These are phyloP conservation scores for Drosophila histrio DNA, from an alignment of 2,888 invertebrate genomes.

Conservation along the genomic window DNA sequence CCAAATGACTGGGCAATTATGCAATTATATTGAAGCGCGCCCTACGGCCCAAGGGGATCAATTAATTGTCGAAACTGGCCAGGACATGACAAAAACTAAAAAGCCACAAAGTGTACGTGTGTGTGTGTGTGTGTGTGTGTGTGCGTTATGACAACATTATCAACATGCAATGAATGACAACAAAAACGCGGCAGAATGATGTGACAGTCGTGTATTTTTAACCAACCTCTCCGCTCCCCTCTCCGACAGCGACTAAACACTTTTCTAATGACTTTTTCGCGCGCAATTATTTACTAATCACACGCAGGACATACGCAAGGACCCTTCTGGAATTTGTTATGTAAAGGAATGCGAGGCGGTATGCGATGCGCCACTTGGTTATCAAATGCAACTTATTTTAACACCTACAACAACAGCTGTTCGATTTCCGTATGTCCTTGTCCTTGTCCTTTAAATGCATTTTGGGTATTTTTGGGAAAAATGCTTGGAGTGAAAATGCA, in stretches of 20 bases:
- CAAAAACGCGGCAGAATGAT: constrained; percentile 16
- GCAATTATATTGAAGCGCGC: constrained; percentile 73
- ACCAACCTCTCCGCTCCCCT: too few relatives aligned
- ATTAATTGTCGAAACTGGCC: constrained; percentile 65
- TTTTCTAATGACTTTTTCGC: constrained; percentile 73
- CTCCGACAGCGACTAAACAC: constrained; percentile 51
- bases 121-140: constrained; percentile 5
- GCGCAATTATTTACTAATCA: constrained; percentile 76
- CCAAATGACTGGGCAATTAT: constrained; percentile 77
- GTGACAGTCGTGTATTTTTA: constrained; percentile 19
- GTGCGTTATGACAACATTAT: constrained; percentile 66
- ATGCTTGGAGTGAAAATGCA: constrained; percentile 61
- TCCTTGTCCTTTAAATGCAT: constrained; percentile 1
- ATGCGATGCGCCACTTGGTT: constrained; percentile 66
- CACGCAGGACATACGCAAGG: constrained; percentile 56
- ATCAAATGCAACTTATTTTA: constrained; percentile 57
- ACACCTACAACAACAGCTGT: constrained; percentile 76
- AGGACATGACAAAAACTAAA: constrained; percentile 42
- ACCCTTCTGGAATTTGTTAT: constrained; percentile 29
- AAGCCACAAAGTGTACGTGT: constrained; percentile 56
- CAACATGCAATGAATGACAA: constrained; percentile 42
- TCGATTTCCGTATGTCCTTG: constrained; percentile 25
- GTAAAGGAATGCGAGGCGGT: constrained; percentile 60
- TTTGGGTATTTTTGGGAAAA: constrained; percentile 18
- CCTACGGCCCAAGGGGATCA: constrained; percentile 43